Conservation (phyloP, 2,797 vertebrate genomes). For the Poeciliopsis paucimaculata region DNA sequence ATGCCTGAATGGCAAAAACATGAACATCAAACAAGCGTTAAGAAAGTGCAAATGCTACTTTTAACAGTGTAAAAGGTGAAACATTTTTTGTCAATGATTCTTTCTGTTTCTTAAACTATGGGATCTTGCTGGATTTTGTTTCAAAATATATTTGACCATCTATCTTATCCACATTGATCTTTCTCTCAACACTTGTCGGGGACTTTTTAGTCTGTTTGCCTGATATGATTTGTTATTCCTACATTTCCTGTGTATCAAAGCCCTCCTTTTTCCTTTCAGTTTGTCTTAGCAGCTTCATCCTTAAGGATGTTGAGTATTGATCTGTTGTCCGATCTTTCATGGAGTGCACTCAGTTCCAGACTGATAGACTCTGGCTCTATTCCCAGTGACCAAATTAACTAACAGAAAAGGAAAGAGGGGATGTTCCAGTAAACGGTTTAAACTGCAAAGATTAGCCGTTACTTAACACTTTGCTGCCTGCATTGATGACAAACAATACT, state of each 20-base stretch:
- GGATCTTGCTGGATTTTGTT: constrained; percentile 9
- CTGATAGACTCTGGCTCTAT: constrained; percentile 68
- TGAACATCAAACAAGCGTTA: background rate
- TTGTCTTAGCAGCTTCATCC: constrained; percentile 74
- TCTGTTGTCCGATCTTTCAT: constrained; percentile 80
- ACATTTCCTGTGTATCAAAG: constrained; percentile 61
- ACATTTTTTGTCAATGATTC: background rate
- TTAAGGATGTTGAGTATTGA: constrained; percentile 78
- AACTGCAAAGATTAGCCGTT: constrained; percentile 13
- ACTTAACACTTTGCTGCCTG: constrained; percentile 11
- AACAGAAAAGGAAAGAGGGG: constrained; percentile 15
- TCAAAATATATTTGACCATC: constrained; percentile 25
- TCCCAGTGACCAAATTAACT: constrained; percentile 41
- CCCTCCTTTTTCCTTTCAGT: constrained; percentile 67
- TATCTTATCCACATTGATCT: constrained; percentile 47
- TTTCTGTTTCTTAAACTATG: background rate
- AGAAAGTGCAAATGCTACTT: background rate
- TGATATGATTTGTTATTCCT: constrained; percentile 51
- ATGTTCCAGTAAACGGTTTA: constrained; percentile 31
- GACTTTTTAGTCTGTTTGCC: constrained; percentile 54
- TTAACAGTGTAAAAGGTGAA: background rate
- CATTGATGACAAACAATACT: constrained; percentile 14
- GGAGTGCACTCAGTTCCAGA: constrained; percentile 72
- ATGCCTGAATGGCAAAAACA: background rate
- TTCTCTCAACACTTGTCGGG: constrained; percentile 35